Evolutionary conservation across 2,113 vertebrate species (phyloP).

Genomic region (Heptranchias perlo): DNA sequence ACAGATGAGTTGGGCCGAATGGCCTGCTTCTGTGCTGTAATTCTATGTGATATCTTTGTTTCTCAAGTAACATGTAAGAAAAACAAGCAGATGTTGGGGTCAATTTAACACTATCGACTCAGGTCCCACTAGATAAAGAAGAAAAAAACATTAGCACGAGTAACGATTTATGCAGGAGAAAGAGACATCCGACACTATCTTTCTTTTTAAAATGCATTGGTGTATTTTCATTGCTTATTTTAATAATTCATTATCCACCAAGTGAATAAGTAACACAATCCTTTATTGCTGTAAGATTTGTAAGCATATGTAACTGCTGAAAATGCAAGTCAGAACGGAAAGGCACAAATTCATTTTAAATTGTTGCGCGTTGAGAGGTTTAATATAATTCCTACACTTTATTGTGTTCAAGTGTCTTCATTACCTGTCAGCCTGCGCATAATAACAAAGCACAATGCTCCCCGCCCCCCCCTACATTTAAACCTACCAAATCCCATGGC

Average conservation of each 20-base stretch:
- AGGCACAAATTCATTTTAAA: not conserved
- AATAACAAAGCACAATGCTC: not conserved
- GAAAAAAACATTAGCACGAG: not conserved
- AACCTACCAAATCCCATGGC: not conserved
- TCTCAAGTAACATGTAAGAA: not conserved
- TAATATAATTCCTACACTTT: conserved; percentile 1
- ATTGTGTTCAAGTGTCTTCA: not conserved
- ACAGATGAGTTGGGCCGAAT: too few species aligned
- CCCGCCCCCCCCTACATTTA: not conserved
- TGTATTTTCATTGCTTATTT: not conserved
- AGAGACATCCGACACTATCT: not conserved
- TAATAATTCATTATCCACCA: not conserved
- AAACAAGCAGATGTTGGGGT: not conserved
- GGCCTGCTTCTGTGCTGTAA: too few species aligned
- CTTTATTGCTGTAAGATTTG: conserved; percentile 24
- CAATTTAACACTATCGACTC: not conserved
- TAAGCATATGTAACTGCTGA: not conserved
- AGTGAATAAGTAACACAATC: not conserved
- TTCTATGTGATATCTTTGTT: too few species aligned
- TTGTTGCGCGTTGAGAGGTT: not conserved
- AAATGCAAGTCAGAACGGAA: not conserved
- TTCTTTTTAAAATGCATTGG: not conserved
- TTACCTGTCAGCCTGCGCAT: conserved; percentile 14
- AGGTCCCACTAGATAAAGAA: not conserved
- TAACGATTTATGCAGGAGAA: not conserved